A percentile compares a stretch with the other conserved stretches of the same genome.
phyloP scores from a whole-genome alignment of 2,888 invertebrate genomes.

The Drymonia ruficornis region DNA sequence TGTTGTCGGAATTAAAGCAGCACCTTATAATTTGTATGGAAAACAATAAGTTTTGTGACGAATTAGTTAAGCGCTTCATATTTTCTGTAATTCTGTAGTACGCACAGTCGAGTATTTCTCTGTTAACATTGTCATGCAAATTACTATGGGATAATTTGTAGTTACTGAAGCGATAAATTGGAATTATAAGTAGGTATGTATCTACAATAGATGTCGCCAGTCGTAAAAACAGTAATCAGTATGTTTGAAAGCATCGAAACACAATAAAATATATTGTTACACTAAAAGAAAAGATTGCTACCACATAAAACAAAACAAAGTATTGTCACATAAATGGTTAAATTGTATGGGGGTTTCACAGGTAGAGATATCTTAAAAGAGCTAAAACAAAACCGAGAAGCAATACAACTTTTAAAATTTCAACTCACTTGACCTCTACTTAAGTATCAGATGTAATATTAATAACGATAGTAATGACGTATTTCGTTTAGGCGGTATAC shows the following conservation, averaged over 20 bases:
- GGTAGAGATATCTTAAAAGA: too few species aligned
- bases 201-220: conserved; percentile 1
- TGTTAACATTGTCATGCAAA: neutral
- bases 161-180: conserved; percentile 14
- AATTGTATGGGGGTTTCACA: too few species aligned
- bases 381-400: too few species aligned
- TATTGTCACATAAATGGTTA: neutral
- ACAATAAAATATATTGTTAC: neutral
- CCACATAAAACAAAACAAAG: neutral
- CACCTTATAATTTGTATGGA: too few species aligned
- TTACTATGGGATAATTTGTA: conserved; percentile 6
- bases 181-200: conserved; percentile 8
- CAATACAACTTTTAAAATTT: too few species aligned
- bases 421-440: too few species aligned
- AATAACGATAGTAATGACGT: neutral
- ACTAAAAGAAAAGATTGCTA: neutral
- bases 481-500: conserved; percentile 72
- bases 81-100: neutral
- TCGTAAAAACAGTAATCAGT: conserved; percentile 1
- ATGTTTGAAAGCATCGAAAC: neutral
- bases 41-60: neutral
- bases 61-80: neutral
- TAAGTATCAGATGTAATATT: neutral
- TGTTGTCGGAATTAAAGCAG: too few species aligned
- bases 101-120: neutral